Evolutionary conservation across 2,888 invertebrate genomes (phyloP).

Genomic region (Trilocha varians): DNA sequence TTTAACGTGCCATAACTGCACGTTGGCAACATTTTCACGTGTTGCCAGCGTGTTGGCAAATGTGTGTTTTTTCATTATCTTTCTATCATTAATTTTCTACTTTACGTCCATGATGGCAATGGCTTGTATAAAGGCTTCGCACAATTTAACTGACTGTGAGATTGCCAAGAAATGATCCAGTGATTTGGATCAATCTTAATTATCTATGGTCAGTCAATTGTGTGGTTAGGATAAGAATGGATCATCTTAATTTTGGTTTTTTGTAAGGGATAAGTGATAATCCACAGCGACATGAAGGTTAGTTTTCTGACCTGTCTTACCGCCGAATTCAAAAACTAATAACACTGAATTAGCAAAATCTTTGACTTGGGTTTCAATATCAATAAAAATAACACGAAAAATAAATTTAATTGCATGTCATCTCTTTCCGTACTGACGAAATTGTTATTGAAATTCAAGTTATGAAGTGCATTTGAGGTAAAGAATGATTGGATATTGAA

Average conservation of each 20-base stretch:
- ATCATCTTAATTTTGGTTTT: conserved; percentile 8
- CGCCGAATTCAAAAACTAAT: too few relatives aligned
- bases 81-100: not conserved
- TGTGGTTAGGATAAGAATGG: conserved; percentile 1
- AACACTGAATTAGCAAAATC: too few relatives aligned
- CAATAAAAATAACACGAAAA: too few relatives aligned
- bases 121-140: conserved; percentile 1
- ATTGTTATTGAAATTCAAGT: too few relatives aligned
- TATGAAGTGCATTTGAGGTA: too few relatives aligned
- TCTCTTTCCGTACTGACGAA: too few relatives aligned
- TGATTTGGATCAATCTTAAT: not conserved
- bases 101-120: not conserved
- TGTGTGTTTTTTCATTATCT: not conserved
- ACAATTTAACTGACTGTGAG: not conserved
- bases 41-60: not conserved
- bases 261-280: conserved; percentile 17
- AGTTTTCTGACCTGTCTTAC: not conserved
- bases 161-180: not conserved
- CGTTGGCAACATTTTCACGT: conserved; percentile 2
- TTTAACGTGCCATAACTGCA: conserved; percentile 40
- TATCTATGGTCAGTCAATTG: not conserved
- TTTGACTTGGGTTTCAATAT: too few relatives aligned
- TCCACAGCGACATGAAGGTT: not conserved
- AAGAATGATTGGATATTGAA: too few relatives aligned
- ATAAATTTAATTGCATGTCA: too few relatives aligned